Evolutionary conservation across 2,888 invertebrate species (phyloP), one percentile per base, ranked within the genome.

Genomic region (Aelia acuminata): DNA sequence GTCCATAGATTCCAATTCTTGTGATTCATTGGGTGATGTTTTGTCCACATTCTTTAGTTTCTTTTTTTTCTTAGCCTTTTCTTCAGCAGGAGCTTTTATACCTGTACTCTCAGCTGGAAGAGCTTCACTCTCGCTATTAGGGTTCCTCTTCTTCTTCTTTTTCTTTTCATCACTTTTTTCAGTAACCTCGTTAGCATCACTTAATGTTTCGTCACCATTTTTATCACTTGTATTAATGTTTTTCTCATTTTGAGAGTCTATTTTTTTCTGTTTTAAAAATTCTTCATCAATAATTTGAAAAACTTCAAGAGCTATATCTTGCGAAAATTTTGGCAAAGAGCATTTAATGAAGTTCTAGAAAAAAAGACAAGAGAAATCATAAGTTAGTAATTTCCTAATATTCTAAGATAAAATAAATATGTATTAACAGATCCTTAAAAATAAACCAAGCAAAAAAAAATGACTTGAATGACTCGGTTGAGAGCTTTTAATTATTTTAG

Each of bases 271-370:
- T 31, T 88, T 87, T 43, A 43, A 18, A 48, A 70, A 88, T 63
- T 80, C 84, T 49, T 57, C 53, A 86, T 87, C 47, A 70, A 88
- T 75, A n/a, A 88, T 8, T 43, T 86, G 43, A 86, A 88, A 88
- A 53, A 88, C 63, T 35, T 86, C 86, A 43, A 20, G 4, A 80
- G 84, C 80, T n/a, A 70, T 35, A 15, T 31, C 70, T 26, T 7
- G 85, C 57, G 48, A 39, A 10, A 39, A 63, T 26, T 48, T 80
- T 50, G 63, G 63, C 26, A 88, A 26, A n/a, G 53, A 80, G 20
- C 22, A 85, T 26, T 88, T 89, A 39, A 85, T 85, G 48, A 88
- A 89, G 26, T 88, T 89, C 87, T 84, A 85, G 84, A 85, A 89
- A 53, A 88, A 20, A 53, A 50, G 20, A 50, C 20, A 50, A 53